A percentile compares a stretch with the other conserved stretches of the same genome.
Evolutionary conservation across 2,888 invertebrate genomes (phyloP).

Genomic region (Eupithecia subfuscata): DNA sequence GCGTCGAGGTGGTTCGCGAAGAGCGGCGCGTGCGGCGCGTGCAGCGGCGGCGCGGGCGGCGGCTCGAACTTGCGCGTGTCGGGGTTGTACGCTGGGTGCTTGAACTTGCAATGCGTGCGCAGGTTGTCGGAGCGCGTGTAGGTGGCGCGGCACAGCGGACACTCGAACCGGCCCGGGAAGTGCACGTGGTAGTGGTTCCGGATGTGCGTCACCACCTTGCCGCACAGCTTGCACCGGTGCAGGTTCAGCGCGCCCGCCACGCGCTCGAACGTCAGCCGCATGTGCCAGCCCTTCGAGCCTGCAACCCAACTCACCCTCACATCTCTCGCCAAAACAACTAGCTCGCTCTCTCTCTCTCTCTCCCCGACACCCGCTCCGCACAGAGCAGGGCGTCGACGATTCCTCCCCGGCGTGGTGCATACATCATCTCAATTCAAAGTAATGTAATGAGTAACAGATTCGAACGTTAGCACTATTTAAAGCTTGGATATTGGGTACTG

Average conservation of each 20-base stretch:
- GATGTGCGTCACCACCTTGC: constrained; percentile 97
- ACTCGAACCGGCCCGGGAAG: constrained; percentile 96
- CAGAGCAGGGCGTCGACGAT: constrained; percentile 7
- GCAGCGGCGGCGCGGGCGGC: constrained; percentile 81
- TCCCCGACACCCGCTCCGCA: constrained; percentile 5
- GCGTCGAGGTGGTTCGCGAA: constrained; percentile 80
- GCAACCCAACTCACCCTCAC: constrained; percentile 78
- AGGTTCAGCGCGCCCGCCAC: constrained; percentile 96
- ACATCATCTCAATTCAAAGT: constrained; percentile 18
- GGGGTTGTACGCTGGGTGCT: constrained; percentile 93
- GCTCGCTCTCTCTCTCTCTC: background rate
- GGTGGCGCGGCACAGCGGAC: constrained; percentile 94
- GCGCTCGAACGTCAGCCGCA: constrained; percentile 97
- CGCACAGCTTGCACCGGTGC: constrained; percentile 97
- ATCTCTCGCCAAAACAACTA: constrained; percentile 12
- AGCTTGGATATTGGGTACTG: constrained; percentile 66
- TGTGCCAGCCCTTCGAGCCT: constrained; percentile 98
- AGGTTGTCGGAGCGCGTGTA: constrained; percentile 97
- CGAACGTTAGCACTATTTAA: constrained; percentile 69
- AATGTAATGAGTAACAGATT: constrained; percentile 24
- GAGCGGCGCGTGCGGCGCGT: constrained; percentile 81
- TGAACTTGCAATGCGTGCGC: constrained; percentile 96
- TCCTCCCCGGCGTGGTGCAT: background rate
- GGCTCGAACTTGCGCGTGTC: constrained; percentile 94
- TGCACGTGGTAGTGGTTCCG: constrained; percentile 97